A percentile compares a stretch with the other conserved stretches of the same genome.
Evolutionary conservation across 1,140 invertebrate species (phyloP).

Genomic region (Drosophila cardini): DNA sequence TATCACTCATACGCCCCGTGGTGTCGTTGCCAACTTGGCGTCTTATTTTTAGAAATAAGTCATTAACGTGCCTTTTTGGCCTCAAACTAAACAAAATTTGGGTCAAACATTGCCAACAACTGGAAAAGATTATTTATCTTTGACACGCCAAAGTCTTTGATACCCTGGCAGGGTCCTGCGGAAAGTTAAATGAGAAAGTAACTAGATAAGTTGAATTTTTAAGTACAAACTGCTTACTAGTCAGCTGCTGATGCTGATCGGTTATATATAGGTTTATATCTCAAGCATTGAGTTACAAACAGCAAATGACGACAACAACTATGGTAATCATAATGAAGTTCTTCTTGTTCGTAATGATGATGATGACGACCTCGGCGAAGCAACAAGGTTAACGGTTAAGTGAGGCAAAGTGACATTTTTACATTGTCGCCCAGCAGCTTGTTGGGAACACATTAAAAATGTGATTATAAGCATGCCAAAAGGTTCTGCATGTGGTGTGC

Average conservation of each 20-base stretch:
- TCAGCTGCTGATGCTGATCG: too few species aligned
- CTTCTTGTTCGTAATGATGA: background rate
- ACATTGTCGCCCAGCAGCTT: conserved; percentile 38
- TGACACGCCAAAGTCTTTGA: too few species aligned
- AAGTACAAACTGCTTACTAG: too few species aligned
- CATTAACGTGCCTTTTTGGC: conserved; percentile 24
- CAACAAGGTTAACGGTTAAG: conserved; percentile 64
- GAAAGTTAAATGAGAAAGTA: too few species aligned
- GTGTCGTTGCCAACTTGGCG: conserved; percentile 9
- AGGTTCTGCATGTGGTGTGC: conserved; percentile 19
- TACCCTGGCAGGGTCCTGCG: too few species aligned
- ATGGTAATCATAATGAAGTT: background rate
- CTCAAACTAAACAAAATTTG: conserved; percentile 44
- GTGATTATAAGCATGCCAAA: conserved; percentile 60
- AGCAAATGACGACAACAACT: conserved; percentile 13
- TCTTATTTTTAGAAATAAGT: conserved; percentile 38
- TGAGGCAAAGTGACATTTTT: conserved; percentile 28
- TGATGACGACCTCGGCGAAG: conserved; percentile 52
- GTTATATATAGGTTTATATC: too few species aligned
- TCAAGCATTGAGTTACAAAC: too few species aligned
- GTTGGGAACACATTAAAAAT: conserved; percentile 69
- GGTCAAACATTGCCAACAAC: conserved; percentile 38
- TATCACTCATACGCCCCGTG: conserved; percentile 57
- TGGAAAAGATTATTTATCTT: background rate
- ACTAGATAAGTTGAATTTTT: too few species aligned